These are phyloP conservation scores for Colostygia pectinataria DNA, from an alignment of 2,888 invertebrate species.

Conservation along the genomic window DNA sequence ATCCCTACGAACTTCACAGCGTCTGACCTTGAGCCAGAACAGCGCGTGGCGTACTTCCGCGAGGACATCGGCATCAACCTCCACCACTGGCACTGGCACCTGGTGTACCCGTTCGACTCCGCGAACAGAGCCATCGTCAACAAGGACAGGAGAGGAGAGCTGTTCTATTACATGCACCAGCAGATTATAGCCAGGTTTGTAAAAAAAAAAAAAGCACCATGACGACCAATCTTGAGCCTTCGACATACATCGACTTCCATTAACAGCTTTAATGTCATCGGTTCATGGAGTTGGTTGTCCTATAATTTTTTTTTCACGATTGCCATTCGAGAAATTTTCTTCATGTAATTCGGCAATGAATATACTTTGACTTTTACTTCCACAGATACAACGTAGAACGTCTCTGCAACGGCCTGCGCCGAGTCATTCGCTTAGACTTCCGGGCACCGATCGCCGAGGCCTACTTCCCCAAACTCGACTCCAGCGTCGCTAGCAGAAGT, in stretches of 20 bases:
- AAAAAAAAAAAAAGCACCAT: no score
- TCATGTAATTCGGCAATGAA: no score
- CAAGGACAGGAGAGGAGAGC: conserved; percentile 89
- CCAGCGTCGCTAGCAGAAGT: conserved; percentile 87
- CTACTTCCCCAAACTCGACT: conserved; percentile 93
- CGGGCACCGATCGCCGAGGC: conserved; percentile 88
- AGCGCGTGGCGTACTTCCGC: conserved; percentile 91
- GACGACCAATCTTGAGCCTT: no score
- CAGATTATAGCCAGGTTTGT: conserved; percentile 85
- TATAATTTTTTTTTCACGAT: no score
- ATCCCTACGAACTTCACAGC: conserved; percentile 91
- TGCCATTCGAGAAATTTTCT: no score
- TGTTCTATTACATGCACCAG: conserved; percentile 92
- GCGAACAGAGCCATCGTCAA: conserved; percentile 81
- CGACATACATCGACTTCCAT: no score
- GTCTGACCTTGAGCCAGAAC: conserved; percentile 88
- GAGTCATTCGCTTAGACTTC: conserved; percentile 86
- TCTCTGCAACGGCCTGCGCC: conserved; percentile 86
- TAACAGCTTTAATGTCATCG: no score
- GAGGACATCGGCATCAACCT: conserved; percentile 93
- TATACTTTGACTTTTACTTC: no score
- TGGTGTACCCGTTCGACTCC: conserved; percentile 91
- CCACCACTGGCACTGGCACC: conserved; percentile 96
- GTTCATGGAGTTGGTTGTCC: no score
- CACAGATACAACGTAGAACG: conserved; percentile 89